A percentile compares a stretch with the other conserved stretches of the same genome.
Conservation (phyloP, 2,113 vertebrate genomes). For the Sturnira hondurensis region DNA sequence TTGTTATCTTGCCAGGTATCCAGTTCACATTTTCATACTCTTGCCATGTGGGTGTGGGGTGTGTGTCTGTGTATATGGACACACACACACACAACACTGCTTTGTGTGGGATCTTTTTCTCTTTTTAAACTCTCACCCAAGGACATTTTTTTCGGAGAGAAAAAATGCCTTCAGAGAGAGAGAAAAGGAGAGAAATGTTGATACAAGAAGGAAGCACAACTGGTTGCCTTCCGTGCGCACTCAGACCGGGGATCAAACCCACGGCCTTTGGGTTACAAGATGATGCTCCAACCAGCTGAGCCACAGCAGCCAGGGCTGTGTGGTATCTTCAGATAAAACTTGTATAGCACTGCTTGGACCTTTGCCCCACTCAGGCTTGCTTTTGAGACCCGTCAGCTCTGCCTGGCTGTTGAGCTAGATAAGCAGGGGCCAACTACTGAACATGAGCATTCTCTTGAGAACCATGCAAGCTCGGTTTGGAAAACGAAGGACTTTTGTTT, state of each 20-base stretch:
- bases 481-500: constrained; percentile 4
- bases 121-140: no score
- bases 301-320: neutral
- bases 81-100: neutral
- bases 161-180: no score
- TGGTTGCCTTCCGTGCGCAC: no score
- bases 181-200: no score
- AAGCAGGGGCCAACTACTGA: neutral
- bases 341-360: neutral
- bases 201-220: no score
- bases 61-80: neutral
- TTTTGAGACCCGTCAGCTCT: neutral
- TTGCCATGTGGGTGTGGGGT: neutral
- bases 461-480: neutral
- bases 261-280: no score
- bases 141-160: no score
- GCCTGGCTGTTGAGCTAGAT: neutral
- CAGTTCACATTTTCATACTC: neutral
- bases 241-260: no score
- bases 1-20: neutral
- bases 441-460: neutral
- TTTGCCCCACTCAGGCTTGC: neutral
- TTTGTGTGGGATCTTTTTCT: neutral
- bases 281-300: no score
- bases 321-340: neutral